phyloP scores from a whole-genome alignment of 2,888 invertebrate genomes.

The Tetranychus truncatus region DNA sequence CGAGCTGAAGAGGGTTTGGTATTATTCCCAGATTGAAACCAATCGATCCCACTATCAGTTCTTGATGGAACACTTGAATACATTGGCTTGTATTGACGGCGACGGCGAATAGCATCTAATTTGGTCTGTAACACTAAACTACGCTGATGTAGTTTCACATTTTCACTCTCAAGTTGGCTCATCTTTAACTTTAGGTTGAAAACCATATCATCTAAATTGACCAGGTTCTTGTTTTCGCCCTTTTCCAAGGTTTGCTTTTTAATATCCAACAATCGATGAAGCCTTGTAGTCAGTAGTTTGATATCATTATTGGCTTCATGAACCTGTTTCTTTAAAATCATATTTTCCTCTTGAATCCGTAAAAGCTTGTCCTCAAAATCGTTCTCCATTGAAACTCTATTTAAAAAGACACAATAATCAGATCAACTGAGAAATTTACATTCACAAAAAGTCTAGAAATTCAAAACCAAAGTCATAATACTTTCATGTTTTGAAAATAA shows the following conservation, averaged over 20 bases:
- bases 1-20: neutral
- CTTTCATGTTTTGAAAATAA: no score
- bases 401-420: no score
- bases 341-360: constrained; percentile 43
- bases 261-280: constrained; percentile 37
- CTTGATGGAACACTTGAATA: constrained; percentile 16
- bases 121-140: constrained; percentile 15
- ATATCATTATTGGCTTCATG: constrained; percentile 45
- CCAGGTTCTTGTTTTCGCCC: constrained; percentile 10
- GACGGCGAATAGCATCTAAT: constrained; percentile 5
- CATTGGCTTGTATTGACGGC: neutral
- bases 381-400: neutral
- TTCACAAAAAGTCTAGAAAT: no score
- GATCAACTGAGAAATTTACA: no score
- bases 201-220: constrained; percentile 17
- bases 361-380: constrained; percentile 49
- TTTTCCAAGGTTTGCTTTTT: constrained; percentile 31
- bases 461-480: no score
- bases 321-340: constrained; percentile 43
- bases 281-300: constrained; percentile 41
- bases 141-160: constrained; percentile 13
- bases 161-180: constrained; percentile 13
- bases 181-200: constrained; percentile 15
- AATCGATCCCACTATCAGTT: constrained; percentile 17
- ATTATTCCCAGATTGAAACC: neutral